Base-by-base conservation (phyloP, 1,140 invertebrate species). In the Tetramorium alpestre region DNA sequence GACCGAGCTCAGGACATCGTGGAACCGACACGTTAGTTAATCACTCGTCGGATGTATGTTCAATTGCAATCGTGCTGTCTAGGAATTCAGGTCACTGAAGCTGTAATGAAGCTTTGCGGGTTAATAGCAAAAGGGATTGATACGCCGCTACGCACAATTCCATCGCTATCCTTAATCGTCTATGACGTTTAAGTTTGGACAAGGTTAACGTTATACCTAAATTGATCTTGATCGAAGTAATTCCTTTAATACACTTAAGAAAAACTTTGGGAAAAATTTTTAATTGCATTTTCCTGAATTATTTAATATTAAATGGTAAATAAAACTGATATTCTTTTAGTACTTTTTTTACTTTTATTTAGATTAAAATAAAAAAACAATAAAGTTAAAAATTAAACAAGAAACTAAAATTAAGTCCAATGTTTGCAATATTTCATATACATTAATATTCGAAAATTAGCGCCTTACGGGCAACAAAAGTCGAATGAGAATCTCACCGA, bases 41-140 rank as follows among this genome's bases (percentile, higher is more conserved):
- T 73, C 69, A 60, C 80, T 60, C 41, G 41, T 13, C 56, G 56
- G 69, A 22, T 70, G 78, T 49, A 70, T 69, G 64, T 84, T 60
- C 41, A 47, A 75, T 62, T 60, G 80, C 69, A 13, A 82, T 82
- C 54, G 51, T n/a, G 22, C 67, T 84, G 54, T 84, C 80, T 75
- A 58, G 69, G 13, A 73, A 84, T 84, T 62, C 56, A 73, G 80
- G 54, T 82, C 67, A 58, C 25, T 56, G 54, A 60, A 54, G 22
- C 78, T 18, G 16, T 60, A 84, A 60, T 73, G 69, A 60, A 62
- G 54, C 44, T 73, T 47, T 84, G 44, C 54, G 54, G 25, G 11
- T 73, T 75, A 73, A 84, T 82, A 82, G 80, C 41, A 73, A 60
- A 84, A 84, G 67, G 41, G 80, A 84, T 38, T 84, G 67, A 84